Evolutionary conservation across 2,888 invertebrate genomes (phyloP).

Genomic region (Trachelus tabidus): DNA sequence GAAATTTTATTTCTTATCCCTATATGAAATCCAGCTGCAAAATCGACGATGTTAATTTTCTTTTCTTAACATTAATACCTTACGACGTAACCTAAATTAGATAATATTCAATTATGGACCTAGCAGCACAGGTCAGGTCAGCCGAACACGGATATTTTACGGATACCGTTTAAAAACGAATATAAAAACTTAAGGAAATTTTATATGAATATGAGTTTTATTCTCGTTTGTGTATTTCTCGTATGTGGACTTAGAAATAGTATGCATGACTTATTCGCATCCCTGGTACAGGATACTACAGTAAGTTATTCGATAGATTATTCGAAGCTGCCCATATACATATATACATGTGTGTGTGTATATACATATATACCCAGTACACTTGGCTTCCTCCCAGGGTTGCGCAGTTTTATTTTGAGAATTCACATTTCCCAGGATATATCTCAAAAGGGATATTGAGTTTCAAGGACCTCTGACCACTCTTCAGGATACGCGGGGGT

Average conservation of each 20-base stretch:
- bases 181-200: not conserved
- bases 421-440: slow-evolving; percentile 47
- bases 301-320: not conserved
- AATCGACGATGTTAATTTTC: not conserved
- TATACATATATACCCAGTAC: not conserved
- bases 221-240: not conserved
- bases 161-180: not conserved
- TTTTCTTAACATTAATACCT: not conserved
- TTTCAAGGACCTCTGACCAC: slow-evolving; percentile 42
- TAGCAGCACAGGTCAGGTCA: not conserved
- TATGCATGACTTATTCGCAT: not conserved
- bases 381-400: not conserved
- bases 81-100: not conserved
- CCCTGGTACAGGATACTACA: not conserved
- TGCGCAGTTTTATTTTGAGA: slow-evolving; percentile 39
- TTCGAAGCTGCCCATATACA: not conserved
- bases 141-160: too few species aligned
- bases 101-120: not conserved
- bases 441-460: slow-evolving; percentile 42
- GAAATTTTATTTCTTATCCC: too few species aligned
- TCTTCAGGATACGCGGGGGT: slow-evolving; percentile 32
- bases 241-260: not conserved
- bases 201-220: not conserved
- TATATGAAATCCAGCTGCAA: too few species aligned
- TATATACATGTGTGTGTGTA: too few species aligned